Percentiles rank a stretch among this genome's conserved stretches.
Evolutionary conservation across 2,113 vertebrate species (phyloP).

Genomic region (Atlantisia rogersi): DNA sequence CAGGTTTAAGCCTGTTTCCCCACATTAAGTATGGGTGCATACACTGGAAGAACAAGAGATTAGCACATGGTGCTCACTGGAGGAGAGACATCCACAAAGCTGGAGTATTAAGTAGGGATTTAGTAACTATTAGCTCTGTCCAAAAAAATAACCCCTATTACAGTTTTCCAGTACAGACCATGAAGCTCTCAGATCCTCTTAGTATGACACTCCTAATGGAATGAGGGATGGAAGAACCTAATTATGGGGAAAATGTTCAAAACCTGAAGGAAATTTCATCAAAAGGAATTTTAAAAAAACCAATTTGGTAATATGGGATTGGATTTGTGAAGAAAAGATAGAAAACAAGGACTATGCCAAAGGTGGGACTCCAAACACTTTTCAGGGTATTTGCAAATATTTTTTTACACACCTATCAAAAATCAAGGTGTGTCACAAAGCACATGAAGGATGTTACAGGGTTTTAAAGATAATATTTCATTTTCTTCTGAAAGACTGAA

Average conservation of each 20-base stretch:
- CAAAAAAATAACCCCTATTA: neutral
- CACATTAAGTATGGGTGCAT: constrained; percentile 54
- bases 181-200: neutral
- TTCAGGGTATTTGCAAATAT: neutral
- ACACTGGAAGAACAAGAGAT: constrained; percentile 55
- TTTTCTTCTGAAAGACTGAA: neutral
- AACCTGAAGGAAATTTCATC: neutral
- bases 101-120: neutral
- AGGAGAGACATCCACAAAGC: neutral
- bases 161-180: neutral
- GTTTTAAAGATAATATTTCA: neutral
- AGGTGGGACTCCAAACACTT: neutral
- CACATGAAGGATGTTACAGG: neutral
- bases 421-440: neutral
- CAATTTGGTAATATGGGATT: neutral
- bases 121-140: neutral
- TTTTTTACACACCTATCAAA: neutral
- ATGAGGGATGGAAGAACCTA: neutral
- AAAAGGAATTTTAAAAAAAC: neutral
- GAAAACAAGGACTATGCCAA: neutral
- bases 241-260: neutral
- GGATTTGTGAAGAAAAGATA: neutral
- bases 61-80: constrained; percentile 29
- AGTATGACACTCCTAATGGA: rapidly evolving
- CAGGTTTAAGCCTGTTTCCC: constrained; percentile 60